Evolutionary conservation across 2,113 vertebrate species (phyloP).

Genomic region (Dicerorhinus sumatrensis): DNA sequence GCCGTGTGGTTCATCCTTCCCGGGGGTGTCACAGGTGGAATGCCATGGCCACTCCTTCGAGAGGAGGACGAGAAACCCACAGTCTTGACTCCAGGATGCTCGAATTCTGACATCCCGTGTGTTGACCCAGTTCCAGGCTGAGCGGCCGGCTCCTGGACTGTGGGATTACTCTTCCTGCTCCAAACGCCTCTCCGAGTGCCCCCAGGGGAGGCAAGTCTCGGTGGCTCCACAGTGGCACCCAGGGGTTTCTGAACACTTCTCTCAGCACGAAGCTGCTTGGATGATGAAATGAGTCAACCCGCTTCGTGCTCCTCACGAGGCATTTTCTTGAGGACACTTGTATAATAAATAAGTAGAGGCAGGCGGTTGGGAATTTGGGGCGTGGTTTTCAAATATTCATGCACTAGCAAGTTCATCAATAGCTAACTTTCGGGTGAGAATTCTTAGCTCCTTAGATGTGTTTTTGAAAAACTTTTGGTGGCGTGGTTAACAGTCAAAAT

Average conservation of each 20-base stretch:
- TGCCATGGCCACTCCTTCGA: neutral
- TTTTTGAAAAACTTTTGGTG: neutral
- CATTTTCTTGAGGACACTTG: neutral
- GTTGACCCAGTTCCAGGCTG: neutral
- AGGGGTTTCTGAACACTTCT: neutral
- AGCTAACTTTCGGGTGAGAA: neutral
- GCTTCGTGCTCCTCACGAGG: neutral
- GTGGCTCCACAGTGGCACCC: neutral
- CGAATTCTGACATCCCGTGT: neutral
- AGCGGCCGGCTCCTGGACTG: neutral
- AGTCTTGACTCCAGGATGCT: neutral
- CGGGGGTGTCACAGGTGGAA: neutral
- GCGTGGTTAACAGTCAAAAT: neutral
- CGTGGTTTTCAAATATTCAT: neutral
- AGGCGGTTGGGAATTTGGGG: neutral
- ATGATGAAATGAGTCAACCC: neutral
- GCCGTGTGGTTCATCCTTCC: rapidly evolving
- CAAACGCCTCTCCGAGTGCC: neutral
- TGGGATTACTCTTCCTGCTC: neutral
- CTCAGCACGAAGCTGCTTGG: rapidly evolving
- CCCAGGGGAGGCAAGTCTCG: neutral
- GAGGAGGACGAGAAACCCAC: neutral
- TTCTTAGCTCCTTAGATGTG: neutral
- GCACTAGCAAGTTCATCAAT: neutral
- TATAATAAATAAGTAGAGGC: neutral